Percentiles rank a stretch among this genome's conserved stretches.
Conservation (phyloP, 2,888 invertebrate species). For the Cylindroiulus punctatus region DNA sequence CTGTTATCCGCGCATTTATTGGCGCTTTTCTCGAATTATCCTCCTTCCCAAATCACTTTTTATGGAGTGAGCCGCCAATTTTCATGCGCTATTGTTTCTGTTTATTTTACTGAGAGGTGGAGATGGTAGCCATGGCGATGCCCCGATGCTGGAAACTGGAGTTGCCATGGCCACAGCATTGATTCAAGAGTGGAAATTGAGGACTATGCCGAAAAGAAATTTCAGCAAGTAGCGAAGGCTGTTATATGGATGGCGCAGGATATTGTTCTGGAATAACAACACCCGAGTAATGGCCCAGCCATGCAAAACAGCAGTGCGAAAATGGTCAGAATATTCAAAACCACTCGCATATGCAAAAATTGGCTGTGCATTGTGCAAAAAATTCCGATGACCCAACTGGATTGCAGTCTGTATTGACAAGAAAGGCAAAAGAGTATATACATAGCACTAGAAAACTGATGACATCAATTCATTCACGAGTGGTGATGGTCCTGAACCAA, state of each 20-base stretch:
- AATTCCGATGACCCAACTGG: too few species aligned
- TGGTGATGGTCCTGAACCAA: too few species aligned
- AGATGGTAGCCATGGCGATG: neutral
- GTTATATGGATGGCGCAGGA: neutral
- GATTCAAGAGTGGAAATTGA: neutral
- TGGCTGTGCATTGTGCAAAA: too few species aligned
- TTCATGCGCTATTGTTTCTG: constrained; percentile 3
- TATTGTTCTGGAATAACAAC: too few species aligned
- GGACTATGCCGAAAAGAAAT: neutral
- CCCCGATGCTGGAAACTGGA: constrained; percentile 1
- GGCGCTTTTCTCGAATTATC: neutral
- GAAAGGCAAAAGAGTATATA: too few species aligned
- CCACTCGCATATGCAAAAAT: too few species aligned
- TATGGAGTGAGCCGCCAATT: neutral
- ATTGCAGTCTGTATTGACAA: too few species aligned
- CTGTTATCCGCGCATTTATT: neutral
- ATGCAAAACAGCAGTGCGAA: too few species aligned
- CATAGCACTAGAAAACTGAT: too few species aligned
- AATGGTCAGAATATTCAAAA: too few species aligned
- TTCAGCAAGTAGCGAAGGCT: neutral
- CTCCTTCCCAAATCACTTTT: neutral
- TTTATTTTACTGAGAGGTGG: neutral
- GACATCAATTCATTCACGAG: too few species aligned
- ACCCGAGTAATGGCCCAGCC: too few species aligned
- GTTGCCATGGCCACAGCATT: constrained; percentile 2